phyloP scores from a whole-genome alignment of 2,797 vertebrate genomes.

The Hephaestus fuliginosus region DNA sequence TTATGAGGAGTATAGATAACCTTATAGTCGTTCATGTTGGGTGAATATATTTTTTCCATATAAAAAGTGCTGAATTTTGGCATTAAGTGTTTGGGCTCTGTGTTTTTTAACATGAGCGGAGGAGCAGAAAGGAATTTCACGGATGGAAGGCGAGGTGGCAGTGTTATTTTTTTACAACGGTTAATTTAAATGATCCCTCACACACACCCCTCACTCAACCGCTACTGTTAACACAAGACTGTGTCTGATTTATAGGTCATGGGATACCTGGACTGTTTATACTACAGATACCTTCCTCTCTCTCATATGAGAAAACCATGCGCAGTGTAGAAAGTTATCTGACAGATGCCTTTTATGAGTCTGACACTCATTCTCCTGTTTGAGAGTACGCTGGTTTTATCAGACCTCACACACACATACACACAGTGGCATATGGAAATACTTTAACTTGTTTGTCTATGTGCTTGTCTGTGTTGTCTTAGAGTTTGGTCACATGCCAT shows the following conservation, averaged over 20 bases:
- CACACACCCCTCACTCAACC: conserved; percentile 52
- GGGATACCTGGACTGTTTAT: conserved; percentile 54
- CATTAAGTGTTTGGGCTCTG: not conserved
- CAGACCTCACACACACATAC: conserved; percentile 46
- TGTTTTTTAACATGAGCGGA: not conserved
- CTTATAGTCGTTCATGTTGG: not conserved
- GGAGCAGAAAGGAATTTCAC: conserved; percentile 29
- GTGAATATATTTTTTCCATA: not conserved
- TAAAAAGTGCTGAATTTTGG: not conserved
- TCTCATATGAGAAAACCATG: conserved; percentile 68
- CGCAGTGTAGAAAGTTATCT: conserved; percentile 58
- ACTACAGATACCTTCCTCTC: conserved; percentile 34
- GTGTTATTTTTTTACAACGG: conserved; percentile 17
- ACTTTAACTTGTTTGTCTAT: conserved; percentile 61
- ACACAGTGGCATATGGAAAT: conserved; percentile 59
- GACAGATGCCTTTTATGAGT: conserved; percentile 67
- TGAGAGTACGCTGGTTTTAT: conserved; percentile 44
- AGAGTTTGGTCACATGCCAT: conserved; percentile 54
- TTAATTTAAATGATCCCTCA: conserved; percentile 61
- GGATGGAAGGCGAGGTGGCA: conserved; percentile 24
- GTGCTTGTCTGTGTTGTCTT: conserved; percentile 63
- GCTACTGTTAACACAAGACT: conserved; percentile 65
- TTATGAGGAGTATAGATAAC: not conserved
- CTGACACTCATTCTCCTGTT: conserved; percentile 48
- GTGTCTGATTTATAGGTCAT: conserved; percentile 68